Evolutionary conservation across 1,140 invertebrate species (phyloP).

Genomic region (Rhynchophorus ferrugineus): DNA sequence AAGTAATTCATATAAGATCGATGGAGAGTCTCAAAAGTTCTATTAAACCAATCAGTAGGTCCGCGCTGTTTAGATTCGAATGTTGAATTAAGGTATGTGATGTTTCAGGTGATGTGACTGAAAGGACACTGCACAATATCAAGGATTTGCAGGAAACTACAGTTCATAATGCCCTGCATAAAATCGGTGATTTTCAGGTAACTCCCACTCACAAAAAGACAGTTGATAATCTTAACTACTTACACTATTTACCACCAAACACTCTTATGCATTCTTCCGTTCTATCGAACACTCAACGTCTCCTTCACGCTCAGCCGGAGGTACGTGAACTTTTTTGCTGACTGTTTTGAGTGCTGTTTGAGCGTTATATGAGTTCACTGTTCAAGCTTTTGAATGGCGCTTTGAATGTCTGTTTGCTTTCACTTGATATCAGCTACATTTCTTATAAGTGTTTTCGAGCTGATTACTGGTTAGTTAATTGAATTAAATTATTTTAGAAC

Average conservation of each 20-base stretch:
- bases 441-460: background rate
- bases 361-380: background rate
- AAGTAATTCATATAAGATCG: slow-evolving; percentile 31
- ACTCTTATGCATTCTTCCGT: slow-evolving; percentile 22
- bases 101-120: slow-evolving; percentile 33
- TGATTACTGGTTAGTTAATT: too few relatives aligned
- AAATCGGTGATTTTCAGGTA: slow-evolving; percentile 54
- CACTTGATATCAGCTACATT: background rate
- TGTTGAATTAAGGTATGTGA: too few relatives aligned
- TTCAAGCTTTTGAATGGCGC: background rate
- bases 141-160: slow-evolving; percentile 48
- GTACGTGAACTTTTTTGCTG: slow-evolving; percentile 10
- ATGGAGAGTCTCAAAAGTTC: slow-evolving; percentile 32
- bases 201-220: slow-evolving; percentile 11
- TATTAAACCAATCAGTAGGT: slow-evolving; percentile 33
- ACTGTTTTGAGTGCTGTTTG: background rate
- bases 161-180: slow-evolving; percentile 49
- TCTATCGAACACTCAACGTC: slow-evolving; percentile 18
- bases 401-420: background rate
- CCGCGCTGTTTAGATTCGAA: too few relatives aligned
- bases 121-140: slow-evolving; percentile 39
- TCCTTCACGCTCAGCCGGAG: slow-evolving; percentile 10
- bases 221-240: slow-evolving; percentile 13
- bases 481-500: too few relatives aligned
- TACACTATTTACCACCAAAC: slow-evolving; percentile 22